A percentile compares a stretch with the other conserved stretches of the same genome.
These are phyloP conservation scores for Scolopax bukidnonensis DNA, from an alignment of 2,797 vertebrate species.

Conservation along the genomic window DNA sequence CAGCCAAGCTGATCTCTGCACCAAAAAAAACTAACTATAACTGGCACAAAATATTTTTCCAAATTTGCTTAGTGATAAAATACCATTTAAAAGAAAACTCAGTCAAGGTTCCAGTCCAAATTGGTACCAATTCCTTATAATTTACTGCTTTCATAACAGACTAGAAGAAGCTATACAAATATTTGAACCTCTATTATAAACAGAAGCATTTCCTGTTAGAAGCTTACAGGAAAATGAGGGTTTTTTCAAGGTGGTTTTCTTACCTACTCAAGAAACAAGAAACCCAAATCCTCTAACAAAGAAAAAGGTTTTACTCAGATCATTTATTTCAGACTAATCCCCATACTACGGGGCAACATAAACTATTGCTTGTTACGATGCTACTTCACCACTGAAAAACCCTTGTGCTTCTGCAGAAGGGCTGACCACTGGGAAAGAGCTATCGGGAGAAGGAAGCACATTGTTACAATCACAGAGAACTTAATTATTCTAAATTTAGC, in stretches of 20 bases:
- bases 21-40: not conserved
- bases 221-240: not conserved
- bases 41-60: not conserved
- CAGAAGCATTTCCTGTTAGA: not conserved
- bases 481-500: conserved; percentile 52
- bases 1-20: not conserved
- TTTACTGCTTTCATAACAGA: not conserved
- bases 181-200: not conserved
- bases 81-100: not conserved
- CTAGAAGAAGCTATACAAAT: not conserved
- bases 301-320: not conserved
- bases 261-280: not conserved
- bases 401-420: not conserved
- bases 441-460: not conserved
- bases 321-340: not conserved
- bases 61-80: not conserved
- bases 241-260: not conserved
- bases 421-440: not conserved
- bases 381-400: not conserved
- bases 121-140: not conserved
- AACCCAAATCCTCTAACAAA: not conserved
- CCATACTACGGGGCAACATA: not conserved
- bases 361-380: not conserved
- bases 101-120: not conserved
- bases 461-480: not conserved